Conservation (phyloP, 2,888 invertebrate genomes). For the Apamea anceps region DNA sequence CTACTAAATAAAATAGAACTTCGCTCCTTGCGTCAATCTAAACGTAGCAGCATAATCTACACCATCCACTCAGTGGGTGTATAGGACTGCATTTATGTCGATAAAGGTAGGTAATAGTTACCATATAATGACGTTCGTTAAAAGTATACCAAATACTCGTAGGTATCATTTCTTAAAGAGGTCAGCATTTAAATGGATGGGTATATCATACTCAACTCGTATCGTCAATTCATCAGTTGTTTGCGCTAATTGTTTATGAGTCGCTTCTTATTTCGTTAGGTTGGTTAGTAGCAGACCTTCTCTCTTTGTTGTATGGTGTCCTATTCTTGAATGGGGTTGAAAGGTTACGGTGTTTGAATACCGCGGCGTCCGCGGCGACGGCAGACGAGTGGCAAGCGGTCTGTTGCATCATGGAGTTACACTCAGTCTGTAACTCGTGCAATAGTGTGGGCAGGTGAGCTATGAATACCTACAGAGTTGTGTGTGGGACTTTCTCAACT, state of each 20-base stretch:
- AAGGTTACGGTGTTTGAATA: conserved; percentile 40
- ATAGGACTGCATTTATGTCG: neutral
- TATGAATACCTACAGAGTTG: neutral
- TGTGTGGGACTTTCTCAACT: conserved; percentile 1
- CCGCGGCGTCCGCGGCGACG: conserved; percentile 2
- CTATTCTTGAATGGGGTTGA: conserved; percentile 31
- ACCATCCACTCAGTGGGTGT: neutral
- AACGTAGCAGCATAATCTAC: neutral
- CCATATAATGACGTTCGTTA: neutral
- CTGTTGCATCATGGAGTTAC: conserved; percentile 16
- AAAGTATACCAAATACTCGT: neutral
- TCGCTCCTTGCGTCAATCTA: neutral
- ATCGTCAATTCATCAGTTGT: neutral
- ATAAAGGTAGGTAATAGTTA: neutral
- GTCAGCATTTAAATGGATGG: neutral
- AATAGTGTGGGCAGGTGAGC: neutral
- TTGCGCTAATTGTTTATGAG: conserved; percentile 5
- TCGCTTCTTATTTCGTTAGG: neutral
- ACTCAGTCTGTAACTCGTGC: neutral
- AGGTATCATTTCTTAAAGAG: neutral
- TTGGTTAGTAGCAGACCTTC: conserved; percentile 15
- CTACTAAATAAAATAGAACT: neutral
- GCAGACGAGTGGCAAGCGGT: conserved; percentile 4
- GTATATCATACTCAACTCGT: neutral
- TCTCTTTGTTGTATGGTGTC: neutral